Conservation (phyloP, 1,140 invertebrate genomes). For the Lethocerus indicus region DNA sequence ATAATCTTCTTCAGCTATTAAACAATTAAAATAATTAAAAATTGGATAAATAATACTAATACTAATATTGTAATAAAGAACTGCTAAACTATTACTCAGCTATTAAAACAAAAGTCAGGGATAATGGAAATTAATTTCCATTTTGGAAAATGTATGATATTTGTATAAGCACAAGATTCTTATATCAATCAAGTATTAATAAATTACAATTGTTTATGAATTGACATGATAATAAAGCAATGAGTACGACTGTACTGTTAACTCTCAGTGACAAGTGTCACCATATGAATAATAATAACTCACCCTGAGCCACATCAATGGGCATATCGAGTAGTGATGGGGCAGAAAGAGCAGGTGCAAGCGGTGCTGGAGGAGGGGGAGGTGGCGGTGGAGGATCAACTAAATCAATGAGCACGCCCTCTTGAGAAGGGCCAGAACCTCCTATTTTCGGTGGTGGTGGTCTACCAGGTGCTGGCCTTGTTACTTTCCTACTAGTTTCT, state of each 20-base stretch:
- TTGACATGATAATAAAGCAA: no score
- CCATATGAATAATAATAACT: neutral
- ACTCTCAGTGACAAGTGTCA: neutral
- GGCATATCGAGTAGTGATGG: no score
- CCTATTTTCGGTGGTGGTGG: constrained; percentile 16
- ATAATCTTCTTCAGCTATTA: constrained; percentile 18
- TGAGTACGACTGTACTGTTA: no score
- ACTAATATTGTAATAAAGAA: neutral
- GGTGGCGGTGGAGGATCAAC: neutral
- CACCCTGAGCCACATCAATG: neutral
- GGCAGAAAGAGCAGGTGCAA: neutral
- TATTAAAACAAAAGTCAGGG: neutral
- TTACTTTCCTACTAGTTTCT: constrained; percentile 8
- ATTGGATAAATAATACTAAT: constrained; percentile 1
- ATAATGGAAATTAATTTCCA: no score
- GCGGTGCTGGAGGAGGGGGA: neutral
- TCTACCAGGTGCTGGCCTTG: constrained; percentile 14
- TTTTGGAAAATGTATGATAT: neutral
- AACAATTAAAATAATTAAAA: neutral
- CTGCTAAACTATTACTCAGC: neutral
- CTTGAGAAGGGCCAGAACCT: no score
- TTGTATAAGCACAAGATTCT: neutral
- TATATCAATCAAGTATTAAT: no score
- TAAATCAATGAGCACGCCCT: constrained; percentile 19
- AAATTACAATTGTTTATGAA: no score